Conservation (phyloP, 2,797 vertebrate species). For the Nyctalus aviator region DNA sequence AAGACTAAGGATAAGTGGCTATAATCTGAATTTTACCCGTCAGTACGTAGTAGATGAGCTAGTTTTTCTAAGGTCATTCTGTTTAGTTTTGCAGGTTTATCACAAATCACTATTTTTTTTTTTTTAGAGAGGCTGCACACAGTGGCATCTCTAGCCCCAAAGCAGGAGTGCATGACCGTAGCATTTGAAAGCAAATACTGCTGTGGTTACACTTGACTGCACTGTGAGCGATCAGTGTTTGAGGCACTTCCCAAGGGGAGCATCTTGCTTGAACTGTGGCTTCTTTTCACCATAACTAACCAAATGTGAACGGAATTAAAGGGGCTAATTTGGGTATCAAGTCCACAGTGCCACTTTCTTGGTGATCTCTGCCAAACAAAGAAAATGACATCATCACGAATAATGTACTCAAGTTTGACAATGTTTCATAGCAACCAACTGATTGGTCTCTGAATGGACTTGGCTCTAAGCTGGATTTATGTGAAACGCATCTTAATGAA, state of each 20-base stretch:
- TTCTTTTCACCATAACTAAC: conserved; percentile 75
- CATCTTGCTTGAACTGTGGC: conserved; percentile 68
- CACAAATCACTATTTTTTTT: neutral
- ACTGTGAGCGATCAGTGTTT: conserved; percentile 51
- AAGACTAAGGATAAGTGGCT: conserved; percentile 4
- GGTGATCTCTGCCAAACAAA: conserved; percentile 26
- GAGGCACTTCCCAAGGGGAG: conserved; percentile 72
- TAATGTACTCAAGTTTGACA: neutral
- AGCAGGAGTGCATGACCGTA: neutral
- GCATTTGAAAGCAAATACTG: neutral
- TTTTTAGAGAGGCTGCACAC: neutral
- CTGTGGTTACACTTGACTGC: conserved; percentile 77
- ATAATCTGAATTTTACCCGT: conserved; percentile 11
- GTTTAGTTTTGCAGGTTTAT: conserved; percentile 38
- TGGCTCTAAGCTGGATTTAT: conserved; percentile 67
- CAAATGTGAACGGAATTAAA: conserved; percentile 67
- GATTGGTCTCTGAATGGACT: conserved; percentile 34
- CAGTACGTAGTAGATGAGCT: neutral
- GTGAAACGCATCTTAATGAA: conserved; percentile 34
- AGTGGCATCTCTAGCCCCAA: neutral
- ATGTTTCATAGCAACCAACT: neutral
- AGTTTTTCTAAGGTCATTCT: neutral
- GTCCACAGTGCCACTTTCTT: conserved; percentile 21
- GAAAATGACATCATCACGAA: conserved; percentile 32
- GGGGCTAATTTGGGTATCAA: conserved; percentile 39